Conservation (phyloP, 2,113 vertebrate species). For the Crypturellus undulatus region DNA sequence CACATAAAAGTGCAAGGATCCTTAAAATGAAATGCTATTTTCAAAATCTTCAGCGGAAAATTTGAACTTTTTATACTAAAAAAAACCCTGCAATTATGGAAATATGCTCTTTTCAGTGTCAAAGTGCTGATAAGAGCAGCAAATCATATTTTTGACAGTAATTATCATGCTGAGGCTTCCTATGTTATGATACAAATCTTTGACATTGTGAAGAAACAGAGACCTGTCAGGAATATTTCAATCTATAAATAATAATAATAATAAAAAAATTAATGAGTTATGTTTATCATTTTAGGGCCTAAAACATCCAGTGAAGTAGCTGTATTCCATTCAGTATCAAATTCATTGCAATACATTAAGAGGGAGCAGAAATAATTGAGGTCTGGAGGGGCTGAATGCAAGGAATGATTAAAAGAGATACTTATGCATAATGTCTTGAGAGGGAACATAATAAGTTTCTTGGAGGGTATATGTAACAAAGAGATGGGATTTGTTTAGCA, state of each 20-base stretch:
- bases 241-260: neutral
- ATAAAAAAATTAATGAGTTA: neutral
- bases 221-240: neutral
- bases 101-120: neutral
- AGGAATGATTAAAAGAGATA: conserved; percentile 60
- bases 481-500: conserved; percentile 43
- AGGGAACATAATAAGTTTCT: conserved; percentile 46
- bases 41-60: neutral
- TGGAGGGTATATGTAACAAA: conserved; percentile 36
- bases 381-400: conserved; percentile 53
- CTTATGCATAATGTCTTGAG: conserved; percentile 27
- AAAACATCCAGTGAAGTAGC: neutral
- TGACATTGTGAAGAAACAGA: neutral
- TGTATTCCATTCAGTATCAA: neutral
- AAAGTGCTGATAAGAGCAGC: conserved; percentile 15
- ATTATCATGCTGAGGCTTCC: neutral
- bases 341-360: neutral
- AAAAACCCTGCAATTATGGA: neutral
- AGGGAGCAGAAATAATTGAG: conserved; percentile 64
- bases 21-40: neutral
- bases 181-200: neutral
- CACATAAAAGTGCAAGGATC: neutral
- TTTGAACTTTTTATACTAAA: neutral
- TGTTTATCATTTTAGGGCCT: neutral
- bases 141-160: conserved; percentile 14